Conservation (phyloP, 2,888 invertebrate species). For the Watsonalla binaria region DNA sequence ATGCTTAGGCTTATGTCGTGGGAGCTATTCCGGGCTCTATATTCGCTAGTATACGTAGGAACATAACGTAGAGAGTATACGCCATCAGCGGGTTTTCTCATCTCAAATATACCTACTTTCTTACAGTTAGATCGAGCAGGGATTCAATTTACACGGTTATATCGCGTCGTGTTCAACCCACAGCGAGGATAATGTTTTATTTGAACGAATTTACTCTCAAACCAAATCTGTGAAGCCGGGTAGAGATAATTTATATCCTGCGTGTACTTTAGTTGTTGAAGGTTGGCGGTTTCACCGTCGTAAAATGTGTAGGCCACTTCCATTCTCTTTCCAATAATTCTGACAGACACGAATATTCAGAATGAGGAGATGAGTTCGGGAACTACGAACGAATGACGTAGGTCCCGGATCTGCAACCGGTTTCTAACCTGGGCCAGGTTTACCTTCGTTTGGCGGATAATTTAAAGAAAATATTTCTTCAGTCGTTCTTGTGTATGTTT, state of each 20-base stretch:
- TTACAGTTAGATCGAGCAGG: neutral
- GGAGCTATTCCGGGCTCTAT: neutral
- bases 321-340: neutral
- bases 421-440: too few species aligned
- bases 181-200: neutral
- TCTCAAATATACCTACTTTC: neutral
- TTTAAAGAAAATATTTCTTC: too few species aligned
- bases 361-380: too few species aligned
- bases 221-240: neutral
- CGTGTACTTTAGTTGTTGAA: neutral
- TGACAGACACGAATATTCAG: too few species aligned
- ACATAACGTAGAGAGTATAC: neutral
- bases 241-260: neutral
- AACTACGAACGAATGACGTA: too few species aligned
- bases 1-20: neutral
- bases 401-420: too few species aligned
- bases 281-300: neutral
- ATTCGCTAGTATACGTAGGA: too few species aligned
- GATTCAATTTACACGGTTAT: neutral
- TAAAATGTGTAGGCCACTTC: neutral
- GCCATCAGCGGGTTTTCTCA: neutral
- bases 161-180: neutral
- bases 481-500: too few species aligned
- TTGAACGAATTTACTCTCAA: neutral
- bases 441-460: too few species aligned